Evolutionary conservation across 2,888 invertebrate species (phyloP), one percentile per base, ranked within the genome.

Genomic region (Chrysolina haemoptera): DNA sequence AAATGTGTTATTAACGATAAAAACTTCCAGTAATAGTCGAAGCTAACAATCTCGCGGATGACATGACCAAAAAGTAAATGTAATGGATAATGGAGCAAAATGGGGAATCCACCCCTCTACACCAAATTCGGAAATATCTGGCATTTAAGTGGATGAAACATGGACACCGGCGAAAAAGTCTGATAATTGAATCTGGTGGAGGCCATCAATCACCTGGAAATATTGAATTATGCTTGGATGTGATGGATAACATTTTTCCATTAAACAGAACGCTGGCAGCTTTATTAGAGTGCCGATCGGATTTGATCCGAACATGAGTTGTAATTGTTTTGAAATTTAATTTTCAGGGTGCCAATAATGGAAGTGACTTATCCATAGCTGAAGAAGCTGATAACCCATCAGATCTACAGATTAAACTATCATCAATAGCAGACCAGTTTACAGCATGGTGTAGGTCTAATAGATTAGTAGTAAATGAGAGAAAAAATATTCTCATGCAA

Each of bases 201-300:
- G 9, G 9, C 35, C 35, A 59, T 59, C 59, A 59, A 22, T 59
- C 59, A 59, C n/a, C 35, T 12, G 27, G n/a, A 35, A 14, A 35
- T 27, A 59, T 59, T 59, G 59, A 59, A 59, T 59, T 35, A 59
- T 0, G 14, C 27, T 27, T 27, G 14, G 22, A 35, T 35, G 11
- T 59, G 59, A 59, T 59, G 27, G 59, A 59, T 59, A 59, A 27
- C 27, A 59, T 35, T 59, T 59, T 59, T 35, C 59, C 12, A 59
- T 59, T 8, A 59, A 27, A 22, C 59, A 35, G 9, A 35, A 14
- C 16, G 59, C 8, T 22, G 53, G 59, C 35, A 16, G 59, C 16
- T 59, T 27, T 3, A 59, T 59, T 59, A 35, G 27, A 22, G 35
- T n/a, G 8, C 27, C 8, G n/a, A 11, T 27, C 59, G 35, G 16